phyloP scores from a whole-genome alignment of 1,140 invertebrate genomes.

The Diorhabda carinulata region DNA sequence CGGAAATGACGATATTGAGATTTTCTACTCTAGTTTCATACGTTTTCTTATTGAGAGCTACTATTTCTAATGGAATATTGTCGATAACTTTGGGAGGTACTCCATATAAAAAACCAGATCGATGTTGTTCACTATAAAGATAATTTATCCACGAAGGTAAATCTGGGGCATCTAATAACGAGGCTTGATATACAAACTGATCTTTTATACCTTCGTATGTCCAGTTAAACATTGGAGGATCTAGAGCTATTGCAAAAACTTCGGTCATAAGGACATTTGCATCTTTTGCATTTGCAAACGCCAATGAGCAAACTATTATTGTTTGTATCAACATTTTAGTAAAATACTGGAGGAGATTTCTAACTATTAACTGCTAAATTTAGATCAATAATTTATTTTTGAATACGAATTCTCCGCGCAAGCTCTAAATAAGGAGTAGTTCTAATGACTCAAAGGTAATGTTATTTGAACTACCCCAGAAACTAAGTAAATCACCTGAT shows the following conservation, averaged over 20 bases:
- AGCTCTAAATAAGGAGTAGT: neutral
- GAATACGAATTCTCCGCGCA: neutral
- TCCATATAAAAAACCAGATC: conserved; percentile 74
- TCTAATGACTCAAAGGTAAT: neutral
- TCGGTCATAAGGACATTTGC: conserved; percentile 57
- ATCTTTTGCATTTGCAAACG: conserved; percentile 23
- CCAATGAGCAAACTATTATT: too few relatives aligned
- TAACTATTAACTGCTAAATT: neutral
- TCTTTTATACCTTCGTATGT: conserved; percentile 60
- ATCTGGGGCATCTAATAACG: conserved; percentile 69
- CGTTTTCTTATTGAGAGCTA: conserved; percentile 70
- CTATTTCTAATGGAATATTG: conserved; percentile 64
- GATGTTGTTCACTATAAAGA: conserved; percentile 68
- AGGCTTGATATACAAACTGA: conserved; percentile 65
- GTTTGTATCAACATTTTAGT: too few relatives aligned
- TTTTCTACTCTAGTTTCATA: conserved; percentile 69
- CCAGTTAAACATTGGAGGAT: conserved; percentile 64
- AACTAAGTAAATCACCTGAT: too few relatives aligned
- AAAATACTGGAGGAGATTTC: too few relatives aligned
- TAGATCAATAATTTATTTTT: conserved; percentile 7
- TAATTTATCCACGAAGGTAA: conserved; percentile 80
- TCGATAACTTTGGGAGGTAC: conserved; percentile 63
- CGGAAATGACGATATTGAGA: conserved; percentile 60
- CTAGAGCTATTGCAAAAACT: conserved; percentile 61
- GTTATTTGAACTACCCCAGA: too few relatives aligned